Conservation (phyloP, 2,888 invertebrate species). For the Limenitis arthemis region DNA sequence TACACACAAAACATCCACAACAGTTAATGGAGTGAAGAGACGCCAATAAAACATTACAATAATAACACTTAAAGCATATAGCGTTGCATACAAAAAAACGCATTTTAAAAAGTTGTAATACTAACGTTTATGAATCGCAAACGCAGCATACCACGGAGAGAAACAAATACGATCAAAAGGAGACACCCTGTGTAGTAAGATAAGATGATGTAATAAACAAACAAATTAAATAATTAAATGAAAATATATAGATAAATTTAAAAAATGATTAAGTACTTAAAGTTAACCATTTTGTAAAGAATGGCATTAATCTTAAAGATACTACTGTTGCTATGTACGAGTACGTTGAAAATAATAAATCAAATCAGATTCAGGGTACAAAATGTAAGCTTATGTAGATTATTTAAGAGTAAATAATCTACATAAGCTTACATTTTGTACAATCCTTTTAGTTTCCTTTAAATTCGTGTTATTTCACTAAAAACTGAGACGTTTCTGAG, state of each 20-base stretch:
- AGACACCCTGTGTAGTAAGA: constrained; percentile 21
- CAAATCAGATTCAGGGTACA: constrained; percentile 1
- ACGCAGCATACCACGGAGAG: constrained; percentile 23
- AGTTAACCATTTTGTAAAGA: neutral
- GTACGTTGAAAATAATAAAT: too few relatives aligned
- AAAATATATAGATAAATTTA: too few relatives aligned
- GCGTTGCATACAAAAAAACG: too few relatives aligned
- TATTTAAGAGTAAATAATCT: neutral
- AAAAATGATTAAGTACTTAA: too few relatives aligned
- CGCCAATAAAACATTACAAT: too few relatives aligned
- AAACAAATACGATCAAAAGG: constrained; percentile 24
- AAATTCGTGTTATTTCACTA: constrained; percentile 14
- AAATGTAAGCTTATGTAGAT: constrained; percentile 14
- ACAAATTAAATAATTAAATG: neutral
- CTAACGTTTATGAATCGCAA: constrained; percentile 21
- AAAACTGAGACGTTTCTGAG: constrained; percentile 10
- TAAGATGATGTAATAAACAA: neutral
- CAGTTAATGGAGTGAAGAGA: too few relatives aligned
- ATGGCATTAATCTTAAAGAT: too few relatives aligned
- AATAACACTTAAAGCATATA: too few relatives aligned
- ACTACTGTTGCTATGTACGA: too few relatives aligned
- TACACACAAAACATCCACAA: too few relatives aligned
- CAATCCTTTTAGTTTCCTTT: neutral
- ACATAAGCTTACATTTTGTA: constrained; percentile 16
- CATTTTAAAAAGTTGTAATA: constrained; percentile 5